Evolutionary conservation across 2,113 vertebrate species (phyloP).

Genomic region (Ammospiza nelsoni): DNA sequence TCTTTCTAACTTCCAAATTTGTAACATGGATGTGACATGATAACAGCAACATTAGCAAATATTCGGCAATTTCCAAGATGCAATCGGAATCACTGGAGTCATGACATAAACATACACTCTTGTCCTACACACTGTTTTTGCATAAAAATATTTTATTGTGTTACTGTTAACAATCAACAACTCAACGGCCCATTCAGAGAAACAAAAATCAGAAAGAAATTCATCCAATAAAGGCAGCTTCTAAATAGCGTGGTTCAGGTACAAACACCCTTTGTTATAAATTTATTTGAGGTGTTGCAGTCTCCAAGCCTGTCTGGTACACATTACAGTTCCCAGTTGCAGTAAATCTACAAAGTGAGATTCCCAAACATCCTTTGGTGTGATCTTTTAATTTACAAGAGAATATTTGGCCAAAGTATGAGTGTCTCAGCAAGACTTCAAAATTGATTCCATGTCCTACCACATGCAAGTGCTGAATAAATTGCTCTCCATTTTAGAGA

Average conservation of each 20-base stretch:
- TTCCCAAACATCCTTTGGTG: background rate
- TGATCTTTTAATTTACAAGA: background rate
- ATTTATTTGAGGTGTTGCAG: background rate
- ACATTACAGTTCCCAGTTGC: background rate
- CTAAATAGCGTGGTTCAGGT: slow-evolving; percentile 2
- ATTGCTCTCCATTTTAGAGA: background rate
- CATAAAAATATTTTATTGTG: slow-evolving; percentile 27
- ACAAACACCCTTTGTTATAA: background rate
- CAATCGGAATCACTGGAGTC: background rate
- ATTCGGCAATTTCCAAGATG: background rate
- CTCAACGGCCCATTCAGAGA: background rate
- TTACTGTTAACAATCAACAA: slow-evolving; percentile 25
- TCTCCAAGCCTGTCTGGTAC: background rate
- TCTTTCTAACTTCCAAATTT: background rate
- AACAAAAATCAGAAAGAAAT: background rate
- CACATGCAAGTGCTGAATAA: background rate
- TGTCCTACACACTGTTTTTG: slow-evolving; percentile 13
- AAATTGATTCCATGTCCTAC: background rate
- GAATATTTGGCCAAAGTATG: background rate
- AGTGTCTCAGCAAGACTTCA: background rate
- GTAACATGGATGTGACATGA: background rate
- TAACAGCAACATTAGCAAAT: background rate
- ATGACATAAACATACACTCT: background rate
- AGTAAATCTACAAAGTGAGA: background rate
- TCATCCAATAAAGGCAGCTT: slow-evolving; percentile 15